Conservation (phyloP, 2,888 invertebrate species). For the Asteroscopus sphinx region DNA sequence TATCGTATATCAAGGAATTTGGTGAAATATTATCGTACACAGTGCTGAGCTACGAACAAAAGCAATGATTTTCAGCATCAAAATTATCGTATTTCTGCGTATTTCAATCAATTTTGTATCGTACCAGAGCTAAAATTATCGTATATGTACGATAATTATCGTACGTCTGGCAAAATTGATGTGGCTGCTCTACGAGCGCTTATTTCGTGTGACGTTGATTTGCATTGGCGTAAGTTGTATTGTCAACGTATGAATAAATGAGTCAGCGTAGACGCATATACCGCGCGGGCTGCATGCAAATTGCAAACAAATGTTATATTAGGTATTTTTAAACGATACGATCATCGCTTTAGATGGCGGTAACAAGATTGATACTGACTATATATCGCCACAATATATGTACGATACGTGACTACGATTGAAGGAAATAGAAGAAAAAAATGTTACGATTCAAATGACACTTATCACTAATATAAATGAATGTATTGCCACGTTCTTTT, state of each 20-base stretch:
- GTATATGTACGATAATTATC: too few relatives aligned
- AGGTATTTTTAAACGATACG: slow-evolving; percentile 48
- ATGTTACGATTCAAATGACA: slow-evolving; percentile 7
- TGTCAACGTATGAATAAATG: slow-evolving; percentile 59
- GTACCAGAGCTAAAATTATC: too few relatives aligned
- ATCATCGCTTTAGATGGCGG: slow-evolving; percentile 49
- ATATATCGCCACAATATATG: slow-evolving; percentile 22
- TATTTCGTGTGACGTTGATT: slow-evolving; percentile 52
- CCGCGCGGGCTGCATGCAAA: slow-evolving; percentile 56
- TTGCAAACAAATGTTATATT: slow-evolving; percentile 43
- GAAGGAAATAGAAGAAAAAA: slow-evolving; percentile 23
- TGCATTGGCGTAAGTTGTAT: slow-evolving; percentile 58
- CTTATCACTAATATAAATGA: slow-evolving; percentile 10
- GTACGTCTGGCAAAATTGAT: too few relatives aligned
- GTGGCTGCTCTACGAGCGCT: slow-evolving; percentile 9
- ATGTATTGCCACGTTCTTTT: slow-evolving; percentile 31
- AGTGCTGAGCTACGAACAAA: too few relatives aligned
- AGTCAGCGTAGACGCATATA: slow-evolving; percentile 53
- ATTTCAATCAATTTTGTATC: too few relatives aligned
- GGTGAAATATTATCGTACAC: too few relatives aligned
- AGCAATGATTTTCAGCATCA: too few relatives aligned
- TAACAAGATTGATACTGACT: slow-evolving; percentile 44
- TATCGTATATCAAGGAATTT: too few relatives aligned
- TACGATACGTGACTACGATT: slow-evolving; percentile 20
- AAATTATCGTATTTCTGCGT: too few relatives aligned